phyloP scores from a whole-genome alignment of 2,113 vertebrate genomes.

The Passer domesticus region DNA sequence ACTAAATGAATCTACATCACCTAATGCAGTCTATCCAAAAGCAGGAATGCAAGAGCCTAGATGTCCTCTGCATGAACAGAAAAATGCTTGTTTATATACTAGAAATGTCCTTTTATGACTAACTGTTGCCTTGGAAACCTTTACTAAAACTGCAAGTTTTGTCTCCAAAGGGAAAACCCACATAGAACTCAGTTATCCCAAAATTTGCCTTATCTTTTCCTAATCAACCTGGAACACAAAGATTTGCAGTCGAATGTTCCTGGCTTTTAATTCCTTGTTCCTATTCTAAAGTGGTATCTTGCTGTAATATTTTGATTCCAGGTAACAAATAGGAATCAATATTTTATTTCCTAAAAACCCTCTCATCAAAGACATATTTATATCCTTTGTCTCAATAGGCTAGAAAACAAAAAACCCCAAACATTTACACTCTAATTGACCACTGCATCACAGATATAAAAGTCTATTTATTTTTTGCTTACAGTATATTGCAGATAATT shows the following conservation, averaged over 20 bases:
- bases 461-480: neutral
- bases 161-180: neutral
- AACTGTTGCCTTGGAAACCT: constrained; percentile 20
- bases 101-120: neutral
- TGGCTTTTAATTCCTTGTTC: neutral
- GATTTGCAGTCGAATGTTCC: neutral
- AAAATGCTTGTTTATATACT: neutral
- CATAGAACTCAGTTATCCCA: neutral
- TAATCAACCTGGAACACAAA: neutral
- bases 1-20: neutral
- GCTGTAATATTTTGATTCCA: neutral
- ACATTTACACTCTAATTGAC: neutral
- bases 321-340: neutral
- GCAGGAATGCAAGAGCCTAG: neutral
- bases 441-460: neutral
- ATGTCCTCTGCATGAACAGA: neutral
- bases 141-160: constrained; percentile 2
- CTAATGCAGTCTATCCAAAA: neutral
- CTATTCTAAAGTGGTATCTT: neutral
- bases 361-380: neutral
- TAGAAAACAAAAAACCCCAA: neutral
- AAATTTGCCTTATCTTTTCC: neutral
- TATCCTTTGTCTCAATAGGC: neutral
- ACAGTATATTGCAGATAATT: neutral
- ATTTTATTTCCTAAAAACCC: neutral